Evolutionary conservation across 1,140 invertebrate genomes (phyloP), one percentile per base, ranked within the genome.

Genomic region (Drosophila dunni): DNA sequence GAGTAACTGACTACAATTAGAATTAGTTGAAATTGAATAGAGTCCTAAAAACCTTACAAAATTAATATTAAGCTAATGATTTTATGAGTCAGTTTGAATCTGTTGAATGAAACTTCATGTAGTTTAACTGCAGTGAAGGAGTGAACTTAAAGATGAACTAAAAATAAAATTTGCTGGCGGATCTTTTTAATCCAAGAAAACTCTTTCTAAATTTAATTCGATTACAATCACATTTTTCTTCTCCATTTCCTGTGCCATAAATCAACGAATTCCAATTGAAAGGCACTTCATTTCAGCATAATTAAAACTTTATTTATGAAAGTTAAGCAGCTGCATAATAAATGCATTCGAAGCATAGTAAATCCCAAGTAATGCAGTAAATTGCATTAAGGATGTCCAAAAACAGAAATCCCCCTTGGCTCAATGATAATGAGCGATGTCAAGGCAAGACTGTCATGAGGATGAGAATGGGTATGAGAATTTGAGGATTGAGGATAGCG

Each of bases 321-420:
- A 60, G 36, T 53, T 20, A 66, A 15, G 34, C 20, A 65, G 56
- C 61, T 71, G 54, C 48, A 54, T 48, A 60, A 48, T 29, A 29
- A 29, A 29, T 46, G 60, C 40, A 40, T 45, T 17, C 40, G 17
- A 9, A 0, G 10, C 15, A 40, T 34, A 53, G 45, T 15, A 13
- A 50, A 51, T 44, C 13, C 20, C 10, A 54, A 17, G 40, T 13
- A 68, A 33, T 60, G 54, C 38, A 60, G 46, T 73, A 67, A 73
- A 67, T 73, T 73, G 56, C 40, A 73, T 67, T 67, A 60, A 54
- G 48, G 33, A 60, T 73, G 46, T 61, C 70, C 56, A 61, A 73
- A 68, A 40, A 20, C 17, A 54, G 33, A 54, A 36, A 58, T 13
- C 15, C 11, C 29, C 63, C 29, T 15, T 7, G 17, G 38, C 33